Percentiles rank a stretch among this genome's conserved stretches.
Conservation (phyloP, 2,888 invertebrate genomes). For the Timandra comae region DNA sequence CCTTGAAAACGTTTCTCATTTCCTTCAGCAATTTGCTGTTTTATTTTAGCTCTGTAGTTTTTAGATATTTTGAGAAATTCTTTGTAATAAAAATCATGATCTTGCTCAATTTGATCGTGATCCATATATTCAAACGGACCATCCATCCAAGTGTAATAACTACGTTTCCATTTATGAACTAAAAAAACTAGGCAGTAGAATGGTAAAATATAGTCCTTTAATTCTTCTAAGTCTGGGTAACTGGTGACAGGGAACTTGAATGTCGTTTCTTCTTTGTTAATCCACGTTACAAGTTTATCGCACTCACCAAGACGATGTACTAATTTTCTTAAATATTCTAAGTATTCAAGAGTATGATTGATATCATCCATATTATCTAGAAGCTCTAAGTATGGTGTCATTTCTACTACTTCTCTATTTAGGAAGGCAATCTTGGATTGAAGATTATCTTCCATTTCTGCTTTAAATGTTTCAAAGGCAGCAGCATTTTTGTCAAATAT, state of each 20-base stretch:
- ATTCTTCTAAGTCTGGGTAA: constrained; percentile 87
- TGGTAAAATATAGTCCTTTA: constrained; percentile 83
- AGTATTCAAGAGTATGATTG: constrained; percentile 85
- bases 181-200: constrained; percentile 83
- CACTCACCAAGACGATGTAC: constrained; percentile 85
- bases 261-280: constrained; percentile 91
- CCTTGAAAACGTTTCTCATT: constrained; percentile 78
- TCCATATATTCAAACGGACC: constrained; percentile 93
- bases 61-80: constrained; percentile 89
- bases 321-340: constrained; percentile 84
- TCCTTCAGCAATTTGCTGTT: constrained; percentile 84
- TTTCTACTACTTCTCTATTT: constrained; percentile 81
- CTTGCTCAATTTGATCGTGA: constrained; percentile 84
- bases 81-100: constrained; percentile 86
- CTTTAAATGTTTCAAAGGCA: constrained; percentile 87
- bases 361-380: constrained; percentile 91
- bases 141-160: constrained; percentile 92
- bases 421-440: constrained; percentile 82
- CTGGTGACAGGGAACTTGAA: constrained; percentile 87
- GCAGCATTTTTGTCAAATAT: constrained; percentile 88
- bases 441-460: constrained; percentile 89
- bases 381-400: constrained; percentile 84
- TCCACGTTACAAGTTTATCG: constrained; percentile 87
- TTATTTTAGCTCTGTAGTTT: constrained; percentile 84
- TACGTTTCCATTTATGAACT: constrained; percentile 83